These are phyloP conservation scores for Pseudorhombus dupliciocellatus DNA, from an alignment of 2,113 vertebrate species.

Conservation along the genomic window DNA sequence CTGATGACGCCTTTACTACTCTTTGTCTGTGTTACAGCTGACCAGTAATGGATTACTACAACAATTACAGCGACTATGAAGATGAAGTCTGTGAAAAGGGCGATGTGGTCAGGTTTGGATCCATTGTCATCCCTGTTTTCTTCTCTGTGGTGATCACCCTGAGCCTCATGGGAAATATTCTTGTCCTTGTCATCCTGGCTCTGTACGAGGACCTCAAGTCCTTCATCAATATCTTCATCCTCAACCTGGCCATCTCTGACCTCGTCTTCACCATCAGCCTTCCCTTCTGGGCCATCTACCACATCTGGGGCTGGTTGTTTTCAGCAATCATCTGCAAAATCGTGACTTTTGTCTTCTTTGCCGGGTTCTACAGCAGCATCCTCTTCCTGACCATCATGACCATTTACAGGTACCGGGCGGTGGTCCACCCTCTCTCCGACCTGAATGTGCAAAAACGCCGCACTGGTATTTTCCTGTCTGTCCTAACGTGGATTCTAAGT, in stretches of 20 bases:
- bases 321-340: constrained; percentile 84
- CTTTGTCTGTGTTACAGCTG: constrained; percentile 12
- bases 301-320: constrained; percentile 84
- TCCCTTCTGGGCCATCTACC: constrained; percentile 84
- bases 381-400: constrained; percentile 90
- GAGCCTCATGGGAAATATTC: constrained; percentile 87
- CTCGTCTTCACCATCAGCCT: constrained; percentile 86
- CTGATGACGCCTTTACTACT: background rate
- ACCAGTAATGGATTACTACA: constrained; percentile 29
- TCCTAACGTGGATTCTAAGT: constrained; percentile 82
- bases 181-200: constrained; percentile 86
- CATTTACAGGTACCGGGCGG: constrained; percentile 84
- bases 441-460: constrained; percentile 49
- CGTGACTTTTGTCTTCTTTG: constrained; percentile 84
- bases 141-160: constrained; percentile 83
- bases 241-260: constrained; percentile 90
- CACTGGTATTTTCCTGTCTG: constrained; percentile 65
- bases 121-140: constrained; percentile 73
- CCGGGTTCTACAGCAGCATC: constrained; percentile 89
- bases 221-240: constrained; percentile 90
- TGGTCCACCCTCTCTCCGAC: constrained; percentile 83
- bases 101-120: constrained; percentile 58
- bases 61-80: accelerated
- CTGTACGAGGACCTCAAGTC: constrained; percentile 87
- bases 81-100: constrained; percentile 80